These are phyloP conservation scores for Choristoneura rosaceana DNA, from an alignment of 2,888 invertebrate species.

Conservation along the genomic window DNA sequence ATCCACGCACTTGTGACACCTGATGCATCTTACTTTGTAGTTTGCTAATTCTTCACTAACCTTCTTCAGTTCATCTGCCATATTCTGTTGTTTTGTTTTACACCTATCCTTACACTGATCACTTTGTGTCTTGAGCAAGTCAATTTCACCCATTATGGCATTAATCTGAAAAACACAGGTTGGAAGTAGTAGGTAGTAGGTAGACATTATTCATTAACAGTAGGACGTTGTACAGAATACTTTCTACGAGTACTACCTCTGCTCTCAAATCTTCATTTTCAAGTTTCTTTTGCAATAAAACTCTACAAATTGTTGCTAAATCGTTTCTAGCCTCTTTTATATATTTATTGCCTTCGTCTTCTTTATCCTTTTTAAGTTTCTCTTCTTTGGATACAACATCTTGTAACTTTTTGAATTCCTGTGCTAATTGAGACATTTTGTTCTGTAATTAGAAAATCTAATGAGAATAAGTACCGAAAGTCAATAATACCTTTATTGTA, in stretches of 20 bases:
- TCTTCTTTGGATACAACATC: conserved; percentile 54
- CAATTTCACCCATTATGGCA: conserved; percentile 64
- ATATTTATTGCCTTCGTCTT: conserved; percentile 61
- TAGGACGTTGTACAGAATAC: not conserved
- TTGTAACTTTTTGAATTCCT: conserved; percentile 54
- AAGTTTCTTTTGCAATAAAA: conserved; percentile 68
- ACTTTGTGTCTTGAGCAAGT: conserved; percentile 58
- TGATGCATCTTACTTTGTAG: conserved; percentile 57
- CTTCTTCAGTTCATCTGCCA: conserved; percentile 61
- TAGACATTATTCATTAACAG: too few species aligned
- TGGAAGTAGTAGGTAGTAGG: too few species aligned
- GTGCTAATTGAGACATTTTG: conserved; percentile 53
- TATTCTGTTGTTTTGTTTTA: conserved; percentile 56
- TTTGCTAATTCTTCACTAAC: conserved; percentile 59
- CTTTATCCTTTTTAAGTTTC: conserved; percentile 59
- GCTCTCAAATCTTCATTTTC: conserved; percentile 70
- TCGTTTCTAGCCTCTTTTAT: conserved; percentile 72
- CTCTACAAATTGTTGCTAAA: conserved; percentile 66
- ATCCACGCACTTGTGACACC: conserved; percentile 67
- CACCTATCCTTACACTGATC: conserved; percentile 69
- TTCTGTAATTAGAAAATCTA: conserved; percentile 50
- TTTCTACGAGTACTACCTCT: conserved; percentile 53
- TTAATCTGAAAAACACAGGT: conserved; percentile 60
- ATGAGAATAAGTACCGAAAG: too few species aligned
- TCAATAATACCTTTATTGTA: too few species aligned